phyloP scores from a whole-genome alignment of 2,888 invertebrate genomes.

The Ophion costatus region DNA sequence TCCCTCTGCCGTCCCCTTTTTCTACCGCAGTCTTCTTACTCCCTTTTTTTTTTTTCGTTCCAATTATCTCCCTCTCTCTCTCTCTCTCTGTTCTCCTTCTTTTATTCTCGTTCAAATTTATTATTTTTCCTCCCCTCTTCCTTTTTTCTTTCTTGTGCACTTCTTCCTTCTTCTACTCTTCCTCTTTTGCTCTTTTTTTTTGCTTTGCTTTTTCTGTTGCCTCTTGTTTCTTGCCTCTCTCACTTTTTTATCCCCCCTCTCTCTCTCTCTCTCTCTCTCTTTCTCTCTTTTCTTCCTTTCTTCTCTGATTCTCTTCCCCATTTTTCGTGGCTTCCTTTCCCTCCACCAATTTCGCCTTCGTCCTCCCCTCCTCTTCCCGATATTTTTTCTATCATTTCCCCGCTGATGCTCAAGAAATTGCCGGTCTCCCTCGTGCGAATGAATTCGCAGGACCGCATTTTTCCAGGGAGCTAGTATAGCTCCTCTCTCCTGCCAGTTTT shows the following conservation, averaged over 20 bases:
- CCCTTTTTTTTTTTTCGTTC: too few relatives aligned
- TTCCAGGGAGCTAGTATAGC: not conserved
- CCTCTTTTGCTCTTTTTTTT: too few relatives aligned
- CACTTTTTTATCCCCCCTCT: too few relatives aligned
- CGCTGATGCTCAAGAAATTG: not conserved
- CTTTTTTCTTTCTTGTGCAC: not conserved
- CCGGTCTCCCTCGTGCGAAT: not conserved
- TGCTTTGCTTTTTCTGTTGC: too few relatives aligned
- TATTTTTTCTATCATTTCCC: not conserved
- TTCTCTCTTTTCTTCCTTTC: too few relatives aligned
- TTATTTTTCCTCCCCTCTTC: too few relatives aligned
- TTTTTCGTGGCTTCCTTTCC: too few relatives aligned
- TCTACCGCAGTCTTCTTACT: not conserved
- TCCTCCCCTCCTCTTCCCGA: not conserved
- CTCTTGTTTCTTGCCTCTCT: too few relatives aligned
- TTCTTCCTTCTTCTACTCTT: not conserved
- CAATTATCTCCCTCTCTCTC: not conserved
- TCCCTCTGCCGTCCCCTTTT: not conserved
- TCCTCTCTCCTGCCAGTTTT: not conserved
- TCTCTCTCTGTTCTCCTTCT: not conserved
- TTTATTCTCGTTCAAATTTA: too few relatives aligned
- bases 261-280: too few relatives aligned
- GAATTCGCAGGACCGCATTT: constrained; percentile 12
- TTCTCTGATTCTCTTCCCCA: too few relatives aligned
- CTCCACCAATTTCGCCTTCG: too few relatives aligned